Conservation (phyloP, 2,888 invertebrate genomes). For the Gymnoscelis rufifasciata region DNA sequence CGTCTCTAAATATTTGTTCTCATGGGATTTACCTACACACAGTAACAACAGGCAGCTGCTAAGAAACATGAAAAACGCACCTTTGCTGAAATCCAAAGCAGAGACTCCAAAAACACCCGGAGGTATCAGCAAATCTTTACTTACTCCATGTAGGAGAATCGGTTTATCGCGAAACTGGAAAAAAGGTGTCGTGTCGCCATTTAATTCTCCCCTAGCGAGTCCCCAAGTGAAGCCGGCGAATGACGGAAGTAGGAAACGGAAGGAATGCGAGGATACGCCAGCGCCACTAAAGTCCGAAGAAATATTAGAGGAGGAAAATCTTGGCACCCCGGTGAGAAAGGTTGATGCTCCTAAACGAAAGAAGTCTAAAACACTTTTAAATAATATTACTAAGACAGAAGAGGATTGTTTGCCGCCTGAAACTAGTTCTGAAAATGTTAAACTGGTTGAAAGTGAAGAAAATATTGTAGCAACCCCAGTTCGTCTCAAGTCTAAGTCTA, state of each 20-base stretch:
- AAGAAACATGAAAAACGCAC: constrained; percentile 48
- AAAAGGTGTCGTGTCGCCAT: constrained; percentile 57
- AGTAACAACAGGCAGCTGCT: no score
- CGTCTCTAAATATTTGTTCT: no score
- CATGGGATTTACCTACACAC: no score
- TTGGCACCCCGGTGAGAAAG: constrained; percentile 46
- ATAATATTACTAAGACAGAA: constrained; percentile 25
- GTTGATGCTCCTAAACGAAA: constrained; percentile 46
- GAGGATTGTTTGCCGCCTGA: constrained; percentile 5
- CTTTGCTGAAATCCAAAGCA: constrained; percentile 41
- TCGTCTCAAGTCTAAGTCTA: constrained; percentile 11
- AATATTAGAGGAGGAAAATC: constrained; percentile 15
- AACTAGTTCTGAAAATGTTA: constrained; percentile 10
- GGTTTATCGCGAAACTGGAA: constrained; percentile 73
- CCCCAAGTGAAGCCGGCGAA: constrained; percentile 34
- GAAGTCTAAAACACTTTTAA: constrained; percentile 47
- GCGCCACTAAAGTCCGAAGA: constrained; percentile 24
- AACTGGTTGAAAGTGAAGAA: no score
- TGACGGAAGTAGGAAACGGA: constrained; percentile 45
- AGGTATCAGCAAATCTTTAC: constrained; percentile 71
- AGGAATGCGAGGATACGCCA: constrained; percentile 33
- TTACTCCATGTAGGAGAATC: constrained; percentile 75
- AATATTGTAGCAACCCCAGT: constrained; percentile 6
- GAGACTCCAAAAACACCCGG: constrained; percentile 70
- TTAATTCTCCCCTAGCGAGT: constrained; percentile 55